Conservation (phyloP, 2,113 vertebrate species). For the Danionella cerebrum region DNA sequence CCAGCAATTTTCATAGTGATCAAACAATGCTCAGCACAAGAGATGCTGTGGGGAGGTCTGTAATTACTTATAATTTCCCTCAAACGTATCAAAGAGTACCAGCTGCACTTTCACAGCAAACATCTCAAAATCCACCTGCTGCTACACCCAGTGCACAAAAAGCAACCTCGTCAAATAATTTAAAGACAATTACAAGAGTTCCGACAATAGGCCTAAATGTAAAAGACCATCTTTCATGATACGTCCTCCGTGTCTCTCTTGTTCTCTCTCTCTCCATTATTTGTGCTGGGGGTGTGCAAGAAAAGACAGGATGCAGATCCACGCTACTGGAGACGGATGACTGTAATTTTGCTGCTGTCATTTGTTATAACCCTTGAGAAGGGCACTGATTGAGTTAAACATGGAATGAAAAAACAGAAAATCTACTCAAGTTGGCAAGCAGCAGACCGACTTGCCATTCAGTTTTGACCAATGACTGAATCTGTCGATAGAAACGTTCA, state of each 20-base stretch:
- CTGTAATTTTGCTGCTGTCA: slow-evolving; percentile 63
- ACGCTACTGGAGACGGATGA: slow-evolving; percentile 53
- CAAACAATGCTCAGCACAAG: slow-evolving; percentile 18
- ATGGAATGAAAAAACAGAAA: slow-evolving; percentile 50
- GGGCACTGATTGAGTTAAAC: slow-evolving; percentile 58
- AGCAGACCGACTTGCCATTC: slow-evolving; percentile 9
- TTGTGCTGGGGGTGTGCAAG: slow-evolving; percentile 9
- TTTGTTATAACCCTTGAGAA: slow-evolving; percentile 56
- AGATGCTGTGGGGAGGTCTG: slow-evolving; percentile 37
- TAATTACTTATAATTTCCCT: slow-evolving; percentile 56
- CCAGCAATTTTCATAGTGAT: slow-evolving; percentile 9
- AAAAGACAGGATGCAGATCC: slow-evolving; percentile 14
- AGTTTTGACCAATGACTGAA: slow-evolving; percentile 8
- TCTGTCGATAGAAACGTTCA: not conserved
- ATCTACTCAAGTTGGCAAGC: slow-evolving; percentile 46
- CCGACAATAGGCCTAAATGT: not conserved
- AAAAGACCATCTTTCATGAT: not conserved
- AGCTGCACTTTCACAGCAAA: slow-evolving; percentile 26
- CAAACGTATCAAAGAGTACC: slow-evolving; percentile 27
- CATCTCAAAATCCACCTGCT: slow-evolving; percentile 45
- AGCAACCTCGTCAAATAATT: not conserved
- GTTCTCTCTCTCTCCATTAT: not conserved
- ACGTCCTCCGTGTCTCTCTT: not conserved
- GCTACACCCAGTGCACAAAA: not conserved
- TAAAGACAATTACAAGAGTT: not conserved